These are phyloP conservation scores for Neoscelio sp. DNA, from an alignment of 2,888 invertebrate genomes.

Conservation along the genomic window DNA sequence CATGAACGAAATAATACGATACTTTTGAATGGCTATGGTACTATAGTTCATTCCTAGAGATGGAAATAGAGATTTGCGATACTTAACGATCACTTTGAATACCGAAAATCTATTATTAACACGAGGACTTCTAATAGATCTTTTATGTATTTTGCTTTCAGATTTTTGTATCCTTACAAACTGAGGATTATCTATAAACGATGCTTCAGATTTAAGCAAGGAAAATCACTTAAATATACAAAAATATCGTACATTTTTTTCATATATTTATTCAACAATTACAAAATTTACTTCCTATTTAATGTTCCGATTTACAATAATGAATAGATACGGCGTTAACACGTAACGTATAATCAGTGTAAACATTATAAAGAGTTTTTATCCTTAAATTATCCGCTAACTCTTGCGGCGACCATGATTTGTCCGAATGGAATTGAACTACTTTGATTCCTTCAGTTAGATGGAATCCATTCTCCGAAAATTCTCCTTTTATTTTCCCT, in stretches of 20 bases:
- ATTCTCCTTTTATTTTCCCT: conserved; percentile 85
- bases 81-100: neutral
- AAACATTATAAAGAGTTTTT: conserved; percentile 74
- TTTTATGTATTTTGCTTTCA: conserved; percentile 19
- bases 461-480: conserved; percentile 91
- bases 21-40: conserved; percentile 22
- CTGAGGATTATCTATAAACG: neutral
- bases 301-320: too few species aligned
- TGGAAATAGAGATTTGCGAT: conserved; percentile 36
- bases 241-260: too few species aligned
- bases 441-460: too few species aligned
- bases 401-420: conserved; percentile 66
- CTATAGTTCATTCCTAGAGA: conserved; percentile 41
- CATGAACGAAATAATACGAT: neutral
- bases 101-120: conserved; percentile 17
- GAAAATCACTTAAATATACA: too few species aligned
- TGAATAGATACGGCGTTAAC: too few species aligned
- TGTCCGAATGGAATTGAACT: conserved; percentile 74
- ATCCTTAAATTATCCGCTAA: conserved; percentile 70
- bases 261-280: neutral
- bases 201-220: neutral
- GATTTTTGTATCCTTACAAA: neutral
- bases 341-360: conserved; percentile 57
- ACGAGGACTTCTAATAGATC: conserved; percentile 4
- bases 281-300: too few species aligned